Base-by-base conservation (phyloP, 1,140 invertebrate species). In the Pseudomyrmex sp. region DNA sequence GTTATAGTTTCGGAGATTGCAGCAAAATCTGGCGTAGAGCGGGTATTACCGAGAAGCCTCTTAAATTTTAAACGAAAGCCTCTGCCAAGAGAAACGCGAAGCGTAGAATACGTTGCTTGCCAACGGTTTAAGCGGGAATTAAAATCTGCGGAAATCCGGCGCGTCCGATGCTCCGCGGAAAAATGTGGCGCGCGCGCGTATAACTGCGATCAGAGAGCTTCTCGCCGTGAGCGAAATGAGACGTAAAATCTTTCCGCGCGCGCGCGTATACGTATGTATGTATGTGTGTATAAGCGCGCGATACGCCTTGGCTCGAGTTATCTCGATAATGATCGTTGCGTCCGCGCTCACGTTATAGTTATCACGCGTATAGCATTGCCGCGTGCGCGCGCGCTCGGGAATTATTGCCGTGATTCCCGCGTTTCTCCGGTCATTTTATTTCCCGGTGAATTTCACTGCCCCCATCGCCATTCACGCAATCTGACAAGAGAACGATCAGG, bases 51-150 rank as follows among this genome's bases (percentile, higher is more conserved):
- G 35, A 23, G 10, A n/a, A 54, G 8, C 54, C 68, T 52, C 58
- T 86, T 69, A 70, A 87, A 83, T 87, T 74, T 58, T 54, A 52
- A 63, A 20, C 83, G 68, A 61, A 73, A 61, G 23, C 48, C 68
- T 68, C 66, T 61, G 76, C 77, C 77, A 80, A 80, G 56, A 23
- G 77, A 23, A 35, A 48, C 18, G 20, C 77, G 52, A 58, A 10
- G 20, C 54, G 35, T 35, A 46, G 66, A 20, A 26, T 12, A 35
- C 35, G 35, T 35, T 50, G 77, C 44, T 48, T 82, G 84, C 85
- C 76, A 82, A 15, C 84, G 85, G 54, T 87, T 75, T 85, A 85
- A 87, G 72, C 66, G 66, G 66, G 54, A 86, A 86, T 87, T 77
- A 86, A 87, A 86, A 83, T 56, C 73, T 75, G 73, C 54, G 58